phyloP scores from a whole-genome alignment of 2,113 vertebrate genomes.

The Paraplagusia blochii region DNA sequence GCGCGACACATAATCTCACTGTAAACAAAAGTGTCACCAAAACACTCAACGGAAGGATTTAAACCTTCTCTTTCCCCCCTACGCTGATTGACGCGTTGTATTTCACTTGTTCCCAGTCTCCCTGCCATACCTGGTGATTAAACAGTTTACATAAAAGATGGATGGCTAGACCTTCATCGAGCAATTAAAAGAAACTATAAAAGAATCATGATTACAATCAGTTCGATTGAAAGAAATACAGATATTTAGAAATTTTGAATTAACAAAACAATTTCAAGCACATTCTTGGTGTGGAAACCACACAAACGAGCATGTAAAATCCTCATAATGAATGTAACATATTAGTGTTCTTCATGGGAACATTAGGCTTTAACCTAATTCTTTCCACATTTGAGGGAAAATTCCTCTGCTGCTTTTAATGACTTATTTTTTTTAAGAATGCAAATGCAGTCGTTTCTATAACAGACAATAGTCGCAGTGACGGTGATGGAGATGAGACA shows the following conservation, averaged over 20 bases:
- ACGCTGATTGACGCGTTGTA: slow-evolving; percentile 22
- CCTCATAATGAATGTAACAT: too few relatives aligned
- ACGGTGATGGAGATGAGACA: slow-evolving; percentile 40
- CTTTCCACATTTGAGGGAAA: slow-evolving; percentile 5
- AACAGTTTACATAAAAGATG: neutral
- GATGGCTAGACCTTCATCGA: too few relatives aligned
- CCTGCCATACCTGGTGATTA: neutral
- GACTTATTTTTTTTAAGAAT: slow-evolving; percentile 35
- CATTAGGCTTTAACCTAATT: neutral
- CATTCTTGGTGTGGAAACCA: too few relatives aligned
- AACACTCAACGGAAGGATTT: slow-evolving; percentile 8
- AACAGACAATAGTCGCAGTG: slow-evolving; percentile 55
- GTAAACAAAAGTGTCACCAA: slow-evolving; percentile 23
- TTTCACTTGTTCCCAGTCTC: neutral
- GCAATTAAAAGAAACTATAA: too few relatives aligned
- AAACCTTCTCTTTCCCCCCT: slow-evolving; percentile 17
- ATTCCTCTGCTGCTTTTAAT: slow-evolving; percentile 32
- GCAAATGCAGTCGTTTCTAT: slow-evolving; percentile 53
- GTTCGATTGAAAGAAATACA: too few relatives aligned
- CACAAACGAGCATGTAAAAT: too few relatives aligned
- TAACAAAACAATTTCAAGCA: too few relatives aligned
- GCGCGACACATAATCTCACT: slow-evolving; percentile 11
- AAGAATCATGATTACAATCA: too few relatives aligned
- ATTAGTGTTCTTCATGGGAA: too few relatives aligned
- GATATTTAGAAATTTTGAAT: too few relatives aligned